Evolutionary conservation across 2,888 invertebrate genomes (phyloP), one percentile per base, ranked within the genome.

Genomic region (Agrochola lota): DNA sequence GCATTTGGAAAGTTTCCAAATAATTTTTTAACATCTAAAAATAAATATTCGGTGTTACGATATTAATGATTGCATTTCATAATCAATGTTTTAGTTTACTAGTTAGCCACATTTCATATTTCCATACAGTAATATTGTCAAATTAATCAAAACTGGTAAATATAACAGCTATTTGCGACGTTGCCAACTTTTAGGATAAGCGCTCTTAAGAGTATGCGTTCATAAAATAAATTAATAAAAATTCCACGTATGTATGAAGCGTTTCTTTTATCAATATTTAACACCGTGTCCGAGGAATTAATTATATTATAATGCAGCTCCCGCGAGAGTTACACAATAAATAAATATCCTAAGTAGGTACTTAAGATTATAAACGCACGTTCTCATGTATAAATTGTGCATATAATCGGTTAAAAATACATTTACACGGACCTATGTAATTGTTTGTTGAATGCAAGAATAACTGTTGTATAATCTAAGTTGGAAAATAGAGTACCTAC

Each of bases 221-320:
- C 52, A 52, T 52, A 52, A 52, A 52, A 52, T 17, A 49, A 26
- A 15, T 78, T 43, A 66, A 52, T 23, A 78, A 57, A 52, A 75
- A 59, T 8, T 59, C 57, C 64, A 75, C 76, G 76, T 66, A 2
- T 15, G 26, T 26, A 0, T 8, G 26, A 30, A 74, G 30, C 49
- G 78, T 75, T 78, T 78, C 83, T 76, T 78, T 52, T 82, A 82
- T 78, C 49, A 78, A 82, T 78, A 82, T 82, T 57, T 26, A 78
- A 82, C 43, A 81, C 81, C 64, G 12, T 63, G 78, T 78, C 81
- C 30, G 0, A n/a, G 30, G 78, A 78, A 78, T 78, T 64, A 43
- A 81, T 78, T 59, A 23, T 43, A 74, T 30, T 57, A 30, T n/a
- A 60, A 20, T 35, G 26, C 43, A 62, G 46, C 8, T 26, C 60